phyloP scores from a whole-genome alignment of 2,888 invertebrate species.

The Eristalinus aeneus region DNA sequence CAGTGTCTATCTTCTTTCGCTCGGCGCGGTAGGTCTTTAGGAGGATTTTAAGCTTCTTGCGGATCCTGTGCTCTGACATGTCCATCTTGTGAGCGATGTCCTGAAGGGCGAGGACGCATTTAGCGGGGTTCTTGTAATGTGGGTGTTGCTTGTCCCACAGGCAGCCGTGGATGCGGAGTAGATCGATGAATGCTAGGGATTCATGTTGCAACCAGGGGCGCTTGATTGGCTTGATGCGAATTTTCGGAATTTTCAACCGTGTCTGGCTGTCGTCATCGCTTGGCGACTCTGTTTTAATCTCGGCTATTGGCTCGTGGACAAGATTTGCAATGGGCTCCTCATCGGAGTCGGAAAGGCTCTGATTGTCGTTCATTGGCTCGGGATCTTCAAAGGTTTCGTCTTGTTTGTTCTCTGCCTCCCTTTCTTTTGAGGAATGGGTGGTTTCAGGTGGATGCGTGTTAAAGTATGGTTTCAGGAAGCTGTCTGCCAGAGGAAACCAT shows the following conservation, averaged over 20 bases:
- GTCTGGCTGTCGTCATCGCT: slow-evolving; percentile 11
- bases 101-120: slow-evolving; percentile 44
- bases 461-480: slow-evolving; percentile 45
- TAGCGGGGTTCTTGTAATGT: slow-evolving; percentile 19
- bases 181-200: slow-evolving; percentile 70
- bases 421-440: background rate
- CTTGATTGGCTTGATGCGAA: slow-evolving; percentile 52
- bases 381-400: slow-evolving; percentile 8
- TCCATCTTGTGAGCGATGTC: slow-evolving; percentile 71
- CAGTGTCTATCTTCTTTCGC: slow-evolving; percentile 53
- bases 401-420: background rate
- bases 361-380: slow-evolving; percentile 20
- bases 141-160: slow-evolving; percentile 56
- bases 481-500: slow-evolving; percentile 58
- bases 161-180: slow-evolving; percentile 57
- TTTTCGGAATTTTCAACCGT: slow-evolving; percentile 27
- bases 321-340: slow-evolving; percentile 46
- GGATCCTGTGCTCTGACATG: slow-evolving; percentile 63
- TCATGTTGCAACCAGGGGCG: slow-evolving; percentile 68
- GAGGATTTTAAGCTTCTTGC: slow-evolving; percentile 69
- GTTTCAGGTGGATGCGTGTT: background rate
- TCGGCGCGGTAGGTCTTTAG: slow-evolving; percentile 63
- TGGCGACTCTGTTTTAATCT: slow-evolving; percentile 30
- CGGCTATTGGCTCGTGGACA: slow-evolving; percentile 1
- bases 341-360: slow-evolving; percentile 48